A percentile compares a stretch with the other conserved stretches of the same genome.
These are phyloP conservation scores for Corydoras maculifer DNA, from an alignment of 2,113 vertebrate genomes.

Conservation along the genomic window DNA sequence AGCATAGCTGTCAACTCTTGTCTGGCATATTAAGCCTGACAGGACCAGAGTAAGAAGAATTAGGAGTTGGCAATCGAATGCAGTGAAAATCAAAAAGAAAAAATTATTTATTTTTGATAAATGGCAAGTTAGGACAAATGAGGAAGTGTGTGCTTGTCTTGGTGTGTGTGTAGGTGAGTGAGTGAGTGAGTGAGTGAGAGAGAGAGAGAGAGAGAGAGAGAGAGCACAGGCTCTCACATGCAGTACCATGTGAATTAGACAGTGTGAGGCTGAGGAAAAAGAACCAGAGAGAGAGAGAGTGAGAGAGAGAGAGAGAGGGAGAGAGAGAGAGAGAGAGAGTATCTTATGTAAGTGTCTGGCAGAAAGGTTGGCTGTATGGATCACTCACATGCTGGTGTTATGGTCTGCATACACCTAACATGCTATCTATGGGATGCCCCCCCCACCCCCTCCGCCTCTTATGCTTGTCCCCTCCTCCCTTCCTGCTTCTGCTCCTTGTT, in stretches of 20 bases:
- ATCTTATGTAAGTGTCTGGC: slow-evolving; percentile 62
- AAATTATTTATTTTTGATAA: not conserved
- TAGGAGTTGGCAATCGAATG: not conserved
- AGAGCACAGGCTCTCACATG: slow-evolving; percentile 40
- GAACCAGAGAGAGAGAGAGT: slow-evolving; percentile 42
- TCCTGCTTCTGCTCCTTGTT: slow-evolving; percentile 41
- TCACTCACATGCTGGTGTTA: slow-evolving; percentile 54
- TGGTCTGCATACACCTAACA: slow-evolving; percentile 40
- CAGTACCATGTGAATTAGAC: slow-evolving; percentile 37
- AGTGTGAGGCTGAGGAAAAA: slow-evolving; percentile 24
- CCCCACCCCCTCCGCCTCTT: slow-evolving; percentile 10
- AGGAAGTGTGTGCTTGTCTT: too few relatives aligned
- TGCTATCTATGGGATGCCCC: slow-evolving; percentile 29
- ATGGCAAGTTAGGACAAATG: not conserved
- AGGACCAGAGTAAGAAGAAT: not conserved
- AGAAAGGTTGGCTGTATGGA: slow-evolving; percentile 42
- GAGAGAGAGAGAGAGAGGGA: slow-evolving; percentile 31
- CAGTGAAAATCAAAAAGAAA: not conserved
- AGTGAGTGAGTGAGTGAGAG: not conserved
- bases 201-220: slow-evolving; percentile 19
- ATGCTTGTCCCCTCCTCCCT: slow-evolving; percentile 21
- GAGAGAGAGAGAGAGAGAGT: slow-evolving; percentile 29
- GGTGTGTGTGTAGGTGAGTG: too few relatives aligned
- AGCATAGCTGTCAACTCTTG: not conserved
- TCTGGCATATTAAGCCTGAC: not conserved